Percentiles rank a stretch among this genome's conserved stretches.
phyloP scores from a whole-genome alignment of 2,888 invertebrate genomes.

The Drosophila atripex region DNA sequence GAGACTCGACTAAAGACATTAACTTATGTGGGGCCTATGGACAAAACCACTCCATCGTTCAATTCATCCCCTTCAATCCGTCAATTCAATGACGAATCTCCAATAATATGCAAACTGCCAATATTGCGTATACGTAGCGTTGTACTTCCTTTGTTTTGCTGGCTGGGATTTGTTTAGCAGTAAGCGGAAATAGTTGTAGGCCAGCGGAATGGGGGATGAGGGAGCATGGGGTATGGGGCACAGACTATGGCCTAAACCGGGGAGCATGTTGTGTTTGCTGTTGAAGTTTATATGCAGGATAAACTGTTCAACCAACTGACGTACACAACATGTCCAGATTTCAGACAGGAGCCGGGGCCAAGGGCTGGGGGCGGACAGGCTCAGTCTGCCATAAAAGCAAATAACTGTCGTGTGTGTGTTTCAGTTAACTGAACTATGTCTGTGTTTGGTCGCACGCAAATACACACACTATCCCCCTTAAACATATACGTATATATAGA shows the following conservation, averaged over 20 bases:
- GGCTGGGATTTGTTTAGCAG: slow-evolving; percentile 75
- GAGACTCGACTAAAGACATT: slow-evolving; percentile 72
- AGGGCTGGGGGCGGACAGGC: slow-evolving; percentile 13
- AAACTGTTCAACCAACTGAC: slow-evolving; percentile 75
- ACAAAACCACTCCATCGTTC: background rate
- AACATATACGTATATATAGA: slow-evolving; percentile 7
- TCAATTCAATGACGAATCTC: slow-evolving; percentile 42
- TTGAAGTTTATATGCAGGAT: slow-evolving; percentile 71
- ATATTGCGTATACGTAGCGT: slow-evolving; percentile 72
- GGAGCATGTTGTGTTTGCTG: slow-evolving; percentile 52
- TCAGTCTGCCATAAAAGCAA: slow-evolving; percentile 72
- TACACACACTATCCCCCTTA: background rate
- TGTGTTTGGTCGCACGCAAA: slow-evolving; percentile 15
- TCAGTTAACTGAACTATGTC: slow-evolving; percentile 37
- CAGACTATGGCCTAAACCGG: slow-evolving; percentile 1
- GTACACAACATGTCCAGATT: slow-evolving; percentile 62
- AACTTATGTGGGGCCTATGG: slow-evolving; percentile 12
- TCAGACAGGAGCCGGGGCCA: slow-evolving; percentile 10
- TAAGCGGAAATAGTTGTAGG: slow-evolving; percentile 73
- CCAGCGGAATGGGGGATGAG: slow-evolving; percentile 32
- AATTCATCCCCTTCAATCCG: slow-evolving; percentile 28
- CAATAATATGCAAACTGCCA: slow-evolving; percentile 70
- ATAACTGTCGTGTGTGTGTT: slow-evolving; percentile 63
- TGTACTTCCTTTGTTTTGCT: slow-evolving; percentile 63
- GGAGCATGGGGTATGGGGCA: slow-evolving; percentile 28